A percentile compares a stretch with the other conserved stretches of the same genome.
These are phyloP conservation scores for Periplaneta americana DNA, from an alignment of 1,140 invertebrate species.

Conservation along the genomic window DNA sequence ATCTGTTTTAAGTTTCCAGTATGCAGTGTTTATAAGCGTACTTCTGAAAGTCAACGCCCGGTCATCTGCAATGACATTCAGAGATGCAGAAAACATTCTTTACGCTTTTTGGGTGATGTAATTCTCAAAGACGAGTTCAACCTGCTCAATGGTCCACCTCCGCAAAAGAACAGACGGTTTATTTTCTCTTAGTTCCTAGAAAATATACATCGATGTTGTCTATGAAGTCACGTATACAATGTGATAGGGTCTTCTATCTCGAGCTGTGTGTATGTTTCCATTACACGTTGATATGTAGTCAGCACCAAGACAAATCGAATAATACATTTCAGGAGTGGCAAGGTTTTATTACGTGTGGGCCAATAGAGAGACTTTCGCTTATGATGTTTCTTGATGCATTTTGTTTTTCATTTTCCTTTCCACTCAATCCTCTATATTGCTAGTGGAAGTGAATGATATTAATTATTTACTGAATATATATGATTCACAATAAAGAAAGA, in stretches of 20 bases:
- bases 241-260: not conserved
- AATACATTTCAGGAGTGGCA: no score
- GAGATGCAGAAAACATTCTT: not conserved
- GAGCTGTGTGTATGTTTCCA: not conserved
- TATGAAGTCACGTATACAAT: no score
- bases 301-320: no score
- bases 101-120: not conserved
- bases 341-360: no score
- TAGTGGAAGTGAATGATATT: no score
- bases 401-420: no score
- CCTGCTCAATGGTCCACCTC: not conserved
- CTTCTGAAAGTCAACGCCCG: not conserved
- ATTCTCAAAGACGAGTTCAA: not conserved
- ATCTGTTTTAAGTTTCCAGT: not conserved
- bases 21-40: not conserved
- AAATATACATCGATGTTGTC: not conserved
- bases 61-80: not conserved
- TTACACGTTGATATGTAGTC: not conserved
- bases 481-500: no score
- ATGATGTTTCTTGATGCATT: no score
- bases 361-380: no score
- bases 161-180: not conserved
- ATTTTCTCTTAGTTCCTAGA: not conserved
- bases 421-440: no score
- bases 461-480: no score